Evolutionary conservation across 2,888 invertebrate genomes (phyloP).

Genomic region (Pimpla rufipes): DNA sequence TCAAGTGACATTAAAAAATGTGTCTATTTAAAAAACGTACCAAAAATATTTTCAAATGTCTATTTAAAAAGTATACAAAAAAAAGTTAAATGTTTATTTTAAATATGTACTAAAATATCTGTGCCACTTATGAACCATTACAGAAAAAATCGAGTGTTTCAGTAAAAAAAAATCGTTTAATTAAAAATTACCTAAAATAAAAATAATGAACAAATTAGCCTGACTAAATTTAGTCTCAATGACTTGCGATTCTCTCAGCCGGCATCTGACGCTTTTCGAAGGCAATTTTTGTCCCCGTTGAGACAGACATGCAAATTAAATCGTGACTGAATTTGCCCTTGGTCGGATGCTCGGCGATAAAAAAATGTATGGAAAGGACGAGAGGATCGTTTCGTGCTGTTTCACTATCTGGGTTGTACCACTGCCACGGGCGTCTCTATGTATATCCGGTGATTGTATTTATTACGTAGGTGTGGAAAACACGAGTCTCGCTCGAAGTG

Average conservation of each 20-base stretch:
- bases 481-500: not conserved
- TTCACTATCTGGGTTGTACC: not conserved
- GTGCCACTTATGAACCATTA: no score
- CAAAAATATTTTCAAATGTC: no score
- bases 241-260: not conserved
- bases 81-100: no score
- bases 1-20: no score
- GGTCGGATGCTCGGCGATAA: not conserved
- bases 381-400: not conserved
- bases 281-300: not conserved
- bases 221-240: not conserved
- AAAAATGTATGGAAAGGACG: not conserved
- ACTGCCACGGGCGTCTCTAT: not conserved
- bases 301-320: slow-evolving; percentile 21
- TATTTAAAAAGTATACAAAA: no score
- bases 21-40: no score
- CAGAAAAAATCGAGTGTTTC: no score
- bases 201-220: no score
- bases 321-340: slow-evolving; percentile 9
- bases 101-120: no score
- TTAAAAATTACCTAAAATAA: no score
- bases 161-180: no score
- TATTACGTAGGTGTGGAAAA: not conserved
- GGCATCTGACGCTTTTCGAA: not conserved
- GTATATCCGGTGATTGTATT: not conserved